A percentile compares a stretch with the other conserved stretches of the same genome.
These are phyloP conservation scores for Morpho helenor DNA, from an alignment of 2,888 invertebrate genomes.

Conservation along the genomic window DNA sequence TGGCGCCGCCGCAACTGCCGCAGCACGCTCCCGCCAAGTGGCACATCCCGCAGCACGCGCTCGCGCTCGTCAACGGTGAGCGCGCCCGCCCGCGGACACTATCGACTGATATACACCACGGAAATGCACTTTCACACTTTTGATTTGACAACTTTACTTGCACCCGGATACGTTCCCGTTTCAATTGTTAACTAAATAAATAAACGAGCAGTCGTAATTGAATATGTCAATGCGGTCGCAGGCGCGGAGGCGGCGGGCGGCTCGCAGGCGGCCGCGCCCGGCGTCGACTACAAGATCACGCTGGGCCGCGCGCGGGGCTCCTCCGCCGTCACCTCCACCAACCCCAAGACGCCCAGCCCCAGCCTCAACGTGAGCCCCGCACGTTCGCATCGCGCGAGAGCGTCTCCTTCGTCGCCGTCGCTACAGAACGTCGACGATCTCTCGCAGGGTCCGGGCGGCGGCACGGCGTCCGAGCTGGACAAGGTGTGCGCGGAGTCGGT, in stretches of 20 bases:
- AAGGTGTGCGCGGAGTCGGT: constrained; percentile 91
- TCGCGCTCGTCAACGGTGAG: constrained; percentile 59
- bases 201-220: constrained; percentile 6
- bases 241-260: constrained; percentile 34
- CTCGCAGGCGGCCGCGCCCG: constrained; percentile 35
- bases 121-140: no score
- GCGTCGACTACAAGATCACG: constrained; percentile 84
- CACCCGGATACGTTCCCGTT: no score
- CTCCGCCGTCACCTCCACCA: constrained; percentile 85
- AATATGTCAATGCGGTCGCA: constrained; percentile 12
- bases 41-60: constrained; percentile 85
- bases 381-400: background rate
- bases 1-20: constrained; percentile 49
- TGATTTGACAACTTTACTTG: no score
- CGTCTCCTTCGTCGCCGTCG: no score
- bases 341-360: constrained; percentile 92
- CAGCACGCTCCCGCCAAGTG: constrained; percentile 68
- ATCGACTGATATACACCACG: background rate
- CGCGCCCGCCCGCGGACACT: background rate
- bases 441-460: constrained; percentile 28
- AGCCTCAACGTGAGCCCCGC: constrained; percentile 75
- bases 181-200: no score
- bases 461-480: constrained; percentile 80
- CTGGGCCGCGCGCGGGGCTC: constrained; percentile 60
- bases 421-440: background rate